These are phyloP conservation scores for Taxidea taxus DNA, from an alignment of 2,113 vertebrate species.

Conservation along the genomic window DNA sequence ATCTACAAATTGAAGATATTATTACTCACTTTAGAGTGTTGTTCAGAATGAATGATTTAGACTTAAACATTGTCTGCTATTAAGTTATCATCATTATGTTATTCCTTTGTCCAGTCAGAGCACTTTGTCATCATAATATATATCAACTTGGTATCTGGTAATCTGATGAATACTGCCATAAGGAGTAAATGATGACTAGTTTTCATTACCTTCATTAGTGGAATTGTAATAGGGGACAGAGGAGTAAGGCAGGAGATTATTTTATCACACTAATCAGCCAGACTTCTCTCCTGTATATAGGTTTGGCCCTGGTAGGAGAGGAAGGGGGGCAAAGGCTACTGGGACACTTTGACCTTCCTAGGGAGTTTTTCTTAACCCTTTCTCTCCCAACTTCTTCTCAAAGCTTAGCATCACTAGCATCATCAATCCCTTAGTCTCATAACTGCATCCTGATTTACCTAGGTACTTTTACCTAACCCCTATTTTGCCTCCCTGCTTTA, in stretches of 20 bases:
- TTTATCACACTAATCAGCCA: neutral
- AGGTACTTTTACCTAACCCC: neutral
- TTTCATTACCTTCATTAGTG: conserved; percentile 21
- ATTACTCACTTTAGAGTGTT: neutral
- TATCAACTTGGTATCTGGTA: neutral
- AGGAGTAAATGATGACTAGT: neutral
- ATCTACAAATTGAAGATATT: conserved; percentile 23
- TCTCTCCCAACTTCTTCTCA: neutral
- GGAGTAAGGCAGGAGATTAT: neutral
- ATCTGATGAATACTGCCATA: neutral
- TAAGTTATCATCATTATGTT: neutral
- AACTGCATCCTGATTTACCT: neutral
- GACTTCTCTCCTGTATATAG: neutral
- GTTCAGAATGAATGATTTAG: conserved; percentile 12
- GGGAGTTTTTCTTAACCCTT: neutral
- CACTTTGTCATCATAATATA: neutral
- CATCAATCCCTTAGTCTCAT: neutral
- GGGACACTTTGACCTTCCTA: neutral
- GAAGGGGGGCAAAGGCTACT: neutral
- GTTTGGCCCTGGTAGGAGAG: conserved; percentile 1
- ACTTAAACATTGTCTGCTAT: neutral
- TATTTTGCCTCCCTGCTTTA: neutral
- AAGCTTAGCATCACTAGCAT: neutral
- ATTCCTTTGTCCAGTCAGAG: conserved; percentile 14
- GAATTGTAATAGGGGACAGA: neutral